phyloP scores from a whole-genome alignment of 1,140 invertebrate species.

The Diachasmimorpha longicaudata region DNA sequence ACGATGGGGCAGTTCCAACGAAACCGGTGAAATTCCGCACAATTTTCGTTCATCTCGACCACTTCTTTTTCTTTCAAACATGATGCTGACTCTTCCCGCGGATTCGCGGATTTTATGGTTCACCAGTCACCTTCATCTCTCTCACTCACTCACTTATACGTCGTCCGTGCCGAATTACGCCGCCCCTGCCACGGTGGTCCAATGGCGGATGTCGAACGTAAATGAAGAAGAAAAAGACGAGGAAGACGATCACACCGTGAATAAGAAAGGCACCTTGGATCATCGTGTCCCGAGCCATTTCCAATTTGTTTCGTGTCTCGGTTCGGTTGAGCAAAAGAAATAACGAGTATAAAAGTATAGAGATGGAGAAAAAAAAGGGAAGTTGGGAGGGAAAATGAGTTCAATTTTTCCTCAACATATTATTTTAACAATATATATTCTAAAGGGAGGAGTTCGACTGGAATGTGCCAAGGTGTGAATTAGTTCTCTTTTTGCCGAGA shows the following conservation, averaged over 20 bases:
- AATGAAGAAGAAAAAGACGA: not conserved
- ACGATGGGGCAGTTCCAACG: constrained; percentile 2
- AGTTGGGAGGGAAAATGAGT: not conserved
- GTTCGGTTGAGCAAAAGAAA: not conserved
- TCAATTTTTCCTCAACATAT: not conserved
- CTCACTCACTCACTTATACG: not conserved
- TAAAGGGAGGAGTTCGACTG: too few relatives aligned
- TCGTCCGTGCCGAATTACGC: constrained; percentile 23
- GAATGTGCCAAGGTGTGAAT: too few relatives aligned
- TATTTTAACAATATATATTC: too few relatives aligned
- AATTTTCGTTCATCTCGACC: not conserved
- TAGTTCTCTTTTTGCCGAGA: too few relatives aligned
- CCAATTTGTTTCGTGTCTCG: constrained; percentile 26
- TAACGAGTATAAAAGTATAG: not conserved
- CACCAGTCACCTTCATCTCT: constrained; percentile 10
- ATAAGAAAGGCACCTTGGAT: not conserved
- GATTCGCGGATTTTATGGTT: constrained; percentile 20
- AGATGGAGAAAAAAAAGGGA: not conserved
- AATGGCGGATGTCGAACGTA: constrained; percentile 10
- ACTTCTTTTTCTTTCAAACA: not conserved
- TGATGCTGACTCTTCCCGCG: not conserved
- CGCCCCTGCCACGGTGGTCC: constrained; percentile 19
- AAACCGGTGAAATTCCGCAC: constrained; percentile 12
- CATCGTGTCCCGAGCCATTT: constrained; percentile 23
- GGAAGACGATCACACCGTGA: constrained; percentile 1